A percentile compares a stretch with the other conserved stretches of the same genome.
Conservation (phyloP, 2,113 vertebrate species). For the Glaucidium brasilianum region DNA sequence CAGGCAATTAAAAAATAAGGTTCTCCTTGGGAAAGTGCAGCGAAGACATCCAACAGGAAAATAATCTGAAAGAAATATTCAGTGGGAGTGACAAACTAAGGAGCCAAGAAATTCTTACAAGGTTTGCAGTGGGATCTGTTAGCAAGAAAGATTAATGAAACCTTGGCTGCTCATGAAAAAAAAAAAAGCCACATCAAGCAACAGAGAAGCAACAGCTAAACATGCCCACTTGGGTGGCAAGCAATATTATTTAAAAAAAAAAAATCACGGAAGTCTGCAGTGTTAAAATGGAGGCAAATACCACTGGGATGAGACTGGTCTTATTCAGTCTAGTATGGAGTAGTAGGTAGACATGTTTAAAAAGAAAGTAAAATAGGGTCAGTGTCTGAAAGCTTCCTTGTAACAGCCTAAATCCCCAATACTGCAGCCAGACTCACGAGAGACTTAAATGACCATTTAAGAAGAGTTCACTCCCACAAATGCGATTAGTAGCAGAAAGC, state of each 20-base stretch:
- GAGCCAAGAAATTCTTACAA: constrained; percentile 58
- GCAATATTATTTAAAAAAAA: neutral
- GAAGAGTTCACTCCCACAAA: neutral
- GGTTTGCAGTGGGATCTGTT: constrained; percentile 43
- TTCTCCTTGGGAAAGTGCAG: constrained; percentile 63
- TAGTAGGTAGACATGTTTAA: neutral
- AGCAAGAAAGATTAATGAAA: constrained; percentile 59
- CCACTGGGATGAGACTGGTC: neutral
- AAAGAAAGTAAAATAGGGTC: neutral
- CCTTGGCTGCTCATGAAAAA: constrained; percentile 3
- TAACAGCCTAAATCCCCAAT: neutral
- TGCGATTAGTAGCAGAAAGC: neutral
- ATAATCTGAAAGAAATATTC: constrained; percentile 56
- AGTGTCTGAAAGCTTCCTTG: neutral
- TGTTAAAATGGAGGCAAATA: constrained; percentile 39
- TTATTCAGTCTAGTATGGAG: neutral
- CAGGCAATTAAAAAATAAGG: constrained; percentile 64
- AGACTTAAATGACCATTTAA: neutral
- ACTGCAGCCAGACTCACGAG: neutral
- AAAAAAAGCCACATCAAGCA: constrained; percentile 34
- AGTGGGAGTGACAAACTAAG: constrained; percentile 57
- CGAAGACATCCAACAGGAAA: constrained; percentile 48
- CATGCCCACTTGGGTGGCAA: constrained; percentile 12
- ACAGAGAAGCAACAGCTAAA: constrained; percentile 22
- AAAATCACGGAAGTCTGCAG: neutral